Conservation (phyloP, 2,113 vertebrate species). For the Alligator sinensis region DNA sequence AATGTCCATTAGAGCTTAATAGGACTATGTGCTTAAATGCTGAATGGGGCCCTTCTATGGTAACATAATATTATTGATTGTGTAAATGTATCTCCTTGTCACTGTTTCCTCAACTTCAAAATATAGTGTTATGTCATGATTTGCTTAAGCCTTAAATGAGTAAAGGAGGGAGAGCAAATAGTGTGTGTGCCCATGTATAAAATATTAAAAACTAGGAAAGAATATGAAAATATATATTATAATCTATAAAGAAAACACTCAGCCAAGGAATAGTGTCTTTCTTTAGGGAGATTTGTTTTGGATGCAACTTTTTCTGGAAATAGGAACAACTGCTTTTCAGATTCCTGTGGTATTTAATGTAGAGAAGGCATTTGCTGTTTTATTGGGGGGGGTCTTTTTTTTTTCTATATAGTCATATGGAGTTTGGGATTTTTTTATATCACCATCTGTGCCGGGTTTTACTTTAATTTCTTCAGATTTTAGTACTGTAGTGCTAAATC, state of each 20-base stretch:
- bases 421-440: background rate
- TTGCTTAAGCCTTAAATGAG: background rate
- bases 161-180: background rate
- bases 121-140: background rate
- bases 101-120: background rate
- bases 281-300: background rate
- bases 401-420: background rate
- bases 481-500: background rate
- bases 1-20: background rate
- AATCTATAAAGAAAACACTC: background rate
- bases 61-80: background rate
- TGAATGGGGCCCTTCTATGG: background rate
- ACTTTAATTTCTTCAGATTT: slow-evolving; percentile 1
- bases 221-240: background rate
- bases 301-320: background rate
- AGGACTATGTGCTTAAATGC: background rate
- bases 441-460: slow-evolving; percentile 14
- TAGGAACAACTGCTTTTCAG: background rate
- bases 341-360: background rate
- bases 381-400: background rate
- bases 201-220: no score
- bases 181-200: background rate
- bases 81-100: background rate
- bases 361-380: background rate
- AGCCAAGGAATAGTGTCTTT: background rate